Base-by-base conservation (phyloP, 2,888 invertebrate genomes). In the Eristalis intricaria region DNA sequence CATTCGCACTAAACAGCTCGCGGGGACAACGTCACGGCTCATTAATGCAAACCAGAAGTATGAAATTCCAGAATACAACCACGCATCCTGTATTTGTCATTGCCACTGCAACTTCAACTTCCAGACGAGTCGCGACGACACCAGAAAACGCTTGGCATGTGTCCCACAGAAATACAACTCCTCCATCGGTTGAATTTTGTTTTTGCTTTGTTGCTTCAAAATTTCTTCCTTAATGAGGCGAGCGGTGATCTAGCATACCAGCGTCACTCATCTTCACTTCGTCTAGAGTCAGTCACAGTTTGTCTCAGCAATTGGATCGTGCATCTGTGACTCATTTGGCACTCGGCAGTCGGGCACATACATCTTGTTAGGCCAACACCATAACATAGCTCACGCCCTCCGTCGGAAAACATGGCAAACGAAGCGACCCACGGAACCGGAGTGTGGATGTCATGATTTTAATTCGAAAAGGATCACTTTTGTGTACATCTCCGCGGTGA, bases 181-280 rank as follows among this genome's bases (percentile, higher is more conserved):
- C 35, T 29, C 71, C 66, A 43, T 58, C 19, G 58, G 60, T 50
- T 68, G 22, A 61, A 56, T 35, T 71, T 83, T 84, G 84, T 73
- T 60, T 7, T 32, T 32, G 0, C 10, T 32, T 32, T 4, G 8
- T 4, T 32, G 10, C 8, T 32, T 32, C 1, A 32, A 32, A 79
- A 87, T 87, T 87, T 76, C 69, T 76, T 76, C 84, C 84, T 87
- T 87, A 87, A 87, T 87, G 87, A 87, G 87, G 84, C 87, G 84
- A 84, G 73, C 76, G 79, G 76, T 64, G 79, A 84, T 84, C 76
- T 77, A 70, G 69, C 75, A 84, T 87, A 80, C 87, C 84, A 69
- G 73, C 68, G 84, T 80, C 84, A 87, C 79, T 87, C 87, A 80
- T 79, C 71, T 84, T 84, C 87, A 79, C 86, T 74, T 64, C 70